Percentiles rank a stretch among this genome's conserved stretches.
phyloP scores from a whole-genome alignment of 2,797 vertebrate genomes.

The Rhinella marina region DNA sequence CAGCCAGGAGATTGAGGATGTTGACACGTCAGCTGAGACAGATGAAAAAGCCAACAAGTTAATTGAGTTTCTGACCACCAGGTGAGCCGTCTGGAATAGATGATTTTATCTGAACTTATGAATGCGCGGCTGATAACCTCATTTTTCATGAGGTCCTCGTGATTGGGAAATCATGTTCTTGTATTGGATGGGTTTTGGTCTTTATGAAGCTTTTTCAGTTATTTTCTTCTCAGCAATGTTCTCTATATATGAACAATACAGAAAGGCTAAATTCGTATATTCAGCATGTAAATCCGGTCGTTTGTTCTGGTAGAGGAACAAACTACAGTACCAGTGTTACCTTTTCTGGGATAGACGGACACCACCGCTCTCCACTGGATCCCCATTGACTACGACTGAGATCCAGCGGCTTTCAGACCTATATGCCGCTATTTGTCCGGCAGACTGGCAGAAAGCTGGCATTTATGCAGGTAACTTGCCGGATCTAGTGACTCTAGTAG shows the following conservation, averaged over 20 bases:
- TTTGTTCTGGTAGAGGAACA: too few relatives aligned
- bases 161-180: background rate
- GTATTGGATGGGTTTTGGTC: background rate
- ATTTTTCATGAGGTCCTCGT: background rate
- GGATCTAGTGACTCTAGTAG: too few relatives aligned
- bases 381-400: too few relatives aligned
- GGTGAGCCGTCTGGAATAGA: slow-evolving; percentile 74
- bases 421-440: too few relatives aligned
- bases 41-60: slow-evolving; percentile 98
- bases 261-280: background rate
- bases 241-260: background rate
- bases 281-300: too few relatives aligned
- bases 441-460: too few relatives aligned
- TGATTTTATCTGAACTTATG: background rate
- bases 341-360: too few relatives aligned
- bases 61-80: slow-evolving; percentile 97
- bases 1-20: slow-evolving; percentile 89
- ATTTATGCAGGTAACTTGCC: too few relatives aligned
- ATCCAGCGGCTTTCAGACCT: too few relatives aligned
- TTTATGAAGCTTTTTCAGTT: background rate
- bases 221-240: background rate
- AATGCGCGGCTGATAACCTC: background rate
- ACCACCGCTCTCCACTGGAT: too few relatives aligned
- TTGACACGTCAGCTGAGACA: slow-evolving; percentile 81
- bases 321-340: too few relatives aligned